A percentile compares a stretch with the other conserved stretches of the same genome.
Evolutionary conservation across 2,797 vertebrate genomes (phyloP).

Genomic region (Glyptemys insculpta): DNA sequence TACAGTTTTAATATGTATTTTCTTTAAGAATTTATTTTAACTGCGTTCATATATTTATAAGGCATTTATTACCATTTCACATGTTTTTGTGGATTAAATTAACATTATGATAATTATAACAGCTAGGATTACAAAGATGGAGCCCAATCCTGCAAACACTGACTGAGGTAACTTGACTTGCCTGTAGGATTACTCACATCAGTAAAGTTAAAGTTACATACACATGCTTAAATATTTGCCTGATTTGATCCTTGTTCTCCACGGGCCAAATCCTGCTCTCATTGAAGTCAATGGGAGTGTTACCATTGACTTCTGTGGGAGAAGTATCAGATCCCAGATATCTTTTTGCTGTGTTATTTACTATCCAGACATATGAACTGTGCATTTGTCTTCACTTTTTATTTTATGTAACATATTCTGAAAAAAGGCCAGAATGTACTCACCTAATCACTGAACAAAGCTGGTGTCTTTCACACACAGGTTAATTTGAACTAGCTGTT

Average conservation of each 20-base stretch:
- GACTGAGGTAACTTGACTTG: constrained; percentile 18
- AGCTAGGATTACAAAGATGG: neutral
- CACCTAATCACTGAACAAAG: constrained; percentile 67
- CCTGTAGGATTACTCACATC: neutral
- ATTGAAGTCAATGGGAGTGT: neutral
- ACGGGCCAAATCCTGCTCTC: neutral
- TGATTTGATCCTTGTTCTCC: neutral
- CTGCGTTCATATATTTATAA: neutral
- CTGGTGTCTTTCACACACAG: constrained; percentile 67
- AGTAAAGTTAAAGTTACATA: neutral
- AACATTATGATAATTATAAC: constrained; percentile 24
- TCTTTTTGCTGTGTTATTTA: constrained; percentile 18
- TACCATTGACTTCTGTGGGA: neutral
- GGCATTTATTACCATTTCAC: constrained; percentile 16
- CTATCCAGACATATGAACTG: neutral
- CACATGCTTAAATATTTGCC: constrained; percentile 20
- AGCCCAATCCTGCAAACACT: constrained; percentile 10
- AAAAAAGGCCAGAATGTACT: constrained; percentile 27
- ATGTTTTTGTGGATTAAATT: constrained; percentile 20
- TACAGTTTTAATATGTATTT: neutral
- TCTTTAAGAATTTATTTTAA: constrained; percentile 24
- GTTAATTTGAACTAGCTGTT: constrained; percentile 71
- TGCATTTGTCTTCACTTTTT: constrained; percentile 41
- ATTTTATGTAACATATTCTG: constrained; percentile 24
- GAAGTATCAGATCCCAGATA: neutral